A percentile compares a stretch with the other conserved stretches of the same genome.
Conservation (phyloP, 2,888 invertebrate genomes). For the Plemyria rubiginata region DNA sequence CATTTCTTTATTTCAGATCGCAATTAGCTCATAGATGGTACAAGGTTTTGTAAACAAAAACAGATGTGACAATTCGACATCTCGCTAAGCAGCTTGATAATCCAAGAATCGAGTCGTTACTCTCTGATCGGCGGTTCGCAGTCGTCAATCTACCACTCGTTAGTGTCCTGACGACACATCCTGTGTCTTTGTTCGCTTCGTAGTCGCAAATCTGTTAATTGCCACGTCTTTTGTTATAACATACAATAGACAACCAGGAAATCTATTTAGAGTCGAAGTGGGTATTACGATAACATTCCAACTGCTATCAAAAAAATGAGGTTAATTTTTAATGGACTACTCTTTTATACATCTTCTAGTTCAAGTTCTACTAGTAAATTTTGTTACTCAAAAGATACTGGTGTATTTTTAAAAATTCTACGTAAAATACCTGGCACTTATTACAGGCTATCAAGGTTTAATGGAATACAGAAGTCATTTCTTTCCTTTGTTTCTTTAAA, state of each 20-base stretch:
- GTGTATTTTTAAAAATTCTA: too few species aligned
- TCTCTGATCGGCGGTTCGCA: slow-evolving; percentile 43
- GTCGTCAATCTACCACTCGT: slow-evolving; percentile 70
- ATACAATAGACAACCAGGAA: slow-evolving; percentile 10
- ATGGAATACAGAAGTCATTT: too few species aligned
- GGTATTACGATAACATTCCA: background rate
- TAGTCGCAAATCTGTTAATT: slow-evolving; percentile 26
- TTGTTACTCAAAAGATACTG: too few species aligned
- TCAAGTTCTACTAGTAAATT: too few species aligned
- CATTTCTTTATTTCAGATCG: too few species aligned
- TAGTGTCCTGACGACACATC: slow-evolving; percentile 68
- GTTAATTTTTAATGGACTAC: too few species aligned
- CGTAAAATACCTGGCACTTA: too few species aligned
- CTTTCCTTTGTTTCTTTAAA: too few species aligned
- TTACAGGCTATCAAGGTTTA: too few species aligned
- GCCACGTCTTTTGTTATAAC: slow-evolving; percentile 16
- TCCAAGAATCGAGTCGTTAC: background rate
- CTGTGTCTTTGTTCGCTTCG: slow-evolving; percentile 64
- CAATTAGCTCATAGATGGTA: too few species aligned
- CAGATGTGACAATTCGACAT: background rate
- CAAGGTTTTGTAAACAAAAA: background rate
- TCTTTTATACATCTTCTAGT: too few species aligned
- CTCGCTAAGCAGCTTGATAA: background rate
- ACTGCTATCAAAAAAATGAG: background rate
- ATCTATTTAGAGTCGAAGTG: background rate